A percentile compares a stretch with the other conserved stretches of the same genome.
Evolutionary conservation across 2,113 vertebrate genomes (phyloP).

Genomic region (Zapornia atra): DNA sequence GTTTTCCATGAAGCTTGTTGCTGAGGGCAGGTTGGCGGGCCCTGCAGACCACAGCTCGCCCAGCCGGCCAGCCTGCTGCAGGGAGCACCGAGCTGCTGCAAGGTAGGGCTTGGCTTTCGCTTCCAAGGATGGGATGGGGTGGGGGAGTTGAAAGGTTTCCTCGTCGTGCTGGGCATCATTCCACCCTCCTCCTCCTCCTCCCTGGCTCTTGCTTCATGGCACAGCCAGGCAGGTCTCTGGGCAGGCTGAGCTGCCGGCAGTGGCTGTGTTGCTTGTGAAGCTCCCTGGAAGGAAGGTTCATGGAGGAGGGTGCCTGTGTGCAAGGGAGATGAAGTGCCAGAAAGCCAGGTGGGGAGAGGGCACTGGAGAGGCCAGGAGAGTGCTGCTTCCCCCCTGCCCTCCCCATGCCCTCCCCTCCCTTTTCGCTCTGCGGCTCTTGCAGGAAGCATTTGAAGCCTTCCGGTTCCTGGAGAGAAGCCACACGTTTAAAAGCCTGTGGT

Average conservation of each 20-base stretch:
- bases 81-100: not conserved
- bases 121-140: not conserved
- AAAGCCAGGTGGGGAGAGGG: not conserved
- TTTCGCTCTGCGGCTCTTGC: not conserved
- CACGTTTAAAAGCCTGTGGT: not conserved
- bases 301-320: no score
- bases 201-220: not conserved
- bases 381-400: no score
- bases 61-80: not conserved
- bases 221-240: not conserved
- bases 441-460: constrained; percentile 8
- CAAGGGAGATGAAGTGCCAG: not conserved
- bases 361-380: not conserved
- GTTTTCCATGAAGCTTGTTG: not conserved
- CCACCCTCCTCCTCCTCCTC: not conserved
- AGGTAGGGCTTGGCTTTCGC: constrained; percentile 35
- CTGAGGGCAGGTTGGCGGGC: not conserved
- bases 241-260: not conserved
- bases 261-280: no score
- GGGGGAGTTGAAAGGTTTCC: not conserved
- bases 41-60: not conserved
- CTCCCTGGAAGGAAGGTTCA: not conserved
- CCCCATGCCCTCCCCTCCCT: not conserved
- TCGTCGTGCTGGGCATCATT: not conserved
- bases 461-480: not conserved